Evolutionary conservation across 37 sponge, comb jelly and placozoan genomes (phyloP).

Genomic region (Petrosia ficiformis): DNA sequence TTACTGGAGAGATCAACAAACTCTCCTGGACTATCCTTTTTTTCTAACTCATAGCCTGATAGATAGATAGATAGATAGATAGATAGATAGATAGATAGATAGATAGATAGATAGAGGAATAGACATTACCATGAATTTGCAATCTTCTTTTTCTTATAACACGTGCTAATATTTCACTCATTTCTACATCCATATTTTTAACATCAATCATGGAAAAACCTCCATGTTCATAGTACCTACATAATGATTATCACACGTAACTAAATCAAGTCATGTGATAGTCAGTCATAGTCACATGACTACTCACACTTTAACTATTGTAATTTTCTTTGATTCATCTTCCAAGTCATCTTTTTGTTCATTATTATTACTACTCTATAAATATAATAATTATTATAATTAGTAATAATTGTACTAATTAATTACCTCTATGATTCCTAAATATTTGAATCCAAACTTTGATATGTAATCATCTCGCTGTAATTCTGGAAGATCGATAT

Average conservation of each 20-base stretch:
- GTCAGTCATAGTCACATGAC: neutral
- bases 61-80: too few relatives aligned
- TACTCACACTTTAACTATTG: constrained; percentile 68
- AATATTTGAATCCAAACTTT: constrained; percentile 68
- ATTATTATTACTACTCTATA: too few relatives aligned
- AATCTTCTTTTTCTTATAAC: constrained; percentile 69
- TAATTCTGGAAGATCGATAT: constrained; percentile 69
- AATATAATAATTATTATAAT: too few relatives aligned
- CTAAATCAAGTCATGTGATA: neutral
- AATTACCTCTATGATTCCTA: constrained; percentile 74
- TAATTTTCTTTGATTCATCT: constrained; percentile 19
- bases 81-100: too few relatives aligned
- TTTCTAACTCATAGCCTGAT: constrained; percentile 70
- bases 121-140: constrained; percentile 41
- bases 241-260: too few relatives aligned
- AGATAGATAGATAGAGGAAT: too few relatives aligned
- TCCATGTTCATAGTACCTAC: constrained; percentile 63
- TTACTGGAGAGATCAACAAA: constrained; percentile 50
- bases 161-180: constrained; percentile 57
- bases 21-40: constrained; percentile 36
- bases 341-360: neutral
- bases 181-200: constrained; percentile 30
- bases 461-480: constrained; percentile 66
- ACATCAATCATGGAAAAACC: constrained; percentile 72
- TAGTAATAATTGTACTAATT: neutral